Base-by-base conservation (phyloP, 2,888 invertebrate species). In the Cephus runcator region DNA sequence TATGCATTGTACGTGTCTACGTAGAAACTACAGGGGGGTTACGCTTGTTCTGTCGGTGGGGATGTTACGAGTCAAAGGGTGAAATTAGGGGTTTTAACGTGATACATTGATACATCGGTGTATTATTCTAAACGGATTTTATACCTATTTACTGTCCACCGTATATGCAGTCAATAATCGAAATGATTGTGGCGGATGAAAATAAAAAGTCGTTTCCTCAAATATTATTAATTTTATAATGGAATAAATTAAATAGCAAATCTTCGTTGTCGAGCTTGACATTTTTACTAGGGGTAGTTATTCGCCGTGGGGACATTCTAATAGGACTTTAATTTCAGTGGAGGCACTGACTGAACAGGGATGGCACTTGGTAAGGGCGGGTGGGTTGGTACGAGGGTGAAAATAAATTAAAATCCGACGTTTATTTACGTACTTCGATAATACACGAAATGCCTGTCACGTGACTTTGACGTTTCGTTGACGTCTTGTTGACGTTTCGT, bases 51-150 rank as follows among this genome's bases (percentile, higher is more conserved):
- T 23, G 1, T 56, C 23, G 9, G 9, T 9, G 23, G 56, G 56
- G 56, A 56, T 9, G 56, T 9, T 56, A 2, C 77, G 74, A 75
- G 79, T 80, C 80, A 82, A 82, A 80, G 69, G 73, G 75, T 69
- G 73, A 78, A 76, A 80, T 80, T 80, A 77, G 79, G 76, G 73
- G 79, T 78, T 69, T 76, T 79, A 76, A 75, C 30, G 79, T 68
- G 76, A 79, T 56, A 74, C 76, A 40, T 75, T 34, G 76, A 76
- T 73, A 77, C 79, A 79, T 78, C 76, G 78, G n/a, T 40, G 11
- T 2, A 56, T 56, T 56, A 56, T 56, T 23, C 23, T 23, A 56
- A 23, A 9, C 6, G 56, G 23, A 23, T 23, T 56, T 9, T 9
- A 56, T 56, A 40, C 6, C 15, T 23, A 9, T 23, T 15, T 2